Evolutionary conservation across 2,888 invertebrate species (phyloP), one percentile per base, ranked within the genome.

Genomic region (Sphaeridia pumilis): DNA sequence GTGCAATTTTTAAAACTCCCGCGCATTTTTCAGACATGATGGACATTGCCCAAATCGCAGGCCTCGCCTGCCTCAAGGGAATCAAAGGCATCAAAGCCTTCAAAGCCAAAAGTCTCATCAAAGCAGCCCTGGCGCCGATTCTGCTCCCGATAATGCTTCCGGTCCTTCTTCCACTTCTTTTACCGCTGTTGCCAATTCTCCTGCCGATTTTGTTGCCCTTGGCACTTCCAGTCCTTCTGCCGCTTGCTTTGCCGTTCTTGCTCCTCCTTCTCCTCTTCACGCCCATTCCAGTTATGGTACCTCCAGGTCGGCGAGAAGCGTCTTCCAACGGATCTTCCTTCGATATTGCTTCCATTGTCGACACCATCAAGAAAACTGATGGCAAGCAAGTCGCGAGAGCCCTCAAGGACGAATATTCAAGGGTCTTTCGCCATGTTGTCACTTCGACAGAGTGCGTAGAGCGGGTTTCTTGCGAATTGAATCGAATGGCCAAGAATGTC

Each of bases 381-480:
- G n/a, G n/a, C n/a, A n/a, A n/a, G n/a, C 47, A 48, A 12, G 27
- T 55, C 4, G 43, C 44, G 25, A 36, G 42, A 27, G 21, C 28
- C 2, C 21, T 49, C 2, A 25, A 41, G 17, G 41, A 49, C 20
- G 49, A 49, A n/a, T 49, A 49, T 21, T 14, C 41, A 5, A 25
- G 49, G 22, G 22, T 49, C 1, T 49, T 49, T 24, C 17, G 27
- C 21, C 22, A 41, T 20, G 27, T 49, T 27, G 22, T 49, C 27
- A 41, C 36, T 28, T 51, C 55, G 1, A 34, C 42, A 1, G 51
- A 55, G 22, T 55, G 55, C 25, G 47, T 55, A 7, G 55, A 55
- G 24, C 43, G 55, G 28, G 51, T 55, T 25, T 50, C 55, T 25
- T 55, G 55, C 26, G 55, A 55, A 38, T 14, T 55, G 10, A 27